Base-by-base conservation (phyloP, 2,888 invertebrate species). In the Agrilus mali region DNA sequence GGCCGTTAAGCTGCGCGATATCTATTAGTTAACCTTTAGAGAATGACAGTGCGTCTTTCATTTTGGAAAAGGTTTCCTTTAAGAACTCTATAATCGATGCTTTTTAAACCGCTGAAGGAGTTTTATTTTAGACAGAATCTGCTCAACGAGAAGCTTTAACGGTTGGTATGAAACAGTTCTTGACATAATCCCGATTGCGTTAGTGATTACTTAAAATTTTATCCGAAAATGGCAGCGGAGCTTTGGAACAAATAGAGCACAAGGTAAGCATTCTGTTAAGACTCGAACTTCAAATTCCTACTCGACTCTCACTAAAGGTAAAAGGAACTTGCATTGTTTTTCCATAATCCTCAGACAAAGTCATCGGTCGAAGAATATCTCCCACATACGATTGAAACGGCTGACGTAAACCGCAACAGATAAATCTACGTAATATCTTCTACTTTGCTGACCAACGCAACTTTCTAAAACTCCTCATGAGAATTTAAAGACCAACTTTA, bases 121-220 rank as follows among this genome's bases (percentile, higher is more conserved):
- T 43, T 41, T 34, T 41, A 40, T 32, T 15, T 13, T 14, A 14
- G 17, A 43, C 39, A 43, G 40, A 27, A 27, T 27, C 27, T 27
- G 46, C 49, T 49, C 44, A 46, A 48, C 41, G 45, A 46, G 48
- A 47, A 45, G 55, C 52, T 54, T 54, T 53, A 51, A 50, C 48
- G 43, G 48, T 52, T 53, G 49, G 49, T 49, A 50, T 50, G 52
- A 53, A 55, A 55, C 50, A 54, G 52, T 54, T 51, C 55, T 55
- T 54, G 56, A 56, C 54, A 45, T 56, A 56, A 56, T 56, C 55
- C 52, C 50, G 56, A 55, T 55, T 55, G 55, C 51, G 54, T 52
- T 49, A 45, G 45, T 49, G 50, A 44, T 48, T 50, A 52, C 50
- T 55, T 52, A 51, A 50, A 53, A 47, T 50, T 49, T 48, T 51